A percentile compares a stretch with the other conserved stretches of the same genome.
Conservation (phyloP, 2,888 invertebrate species). For the Dasypogon diadema region DNA sequence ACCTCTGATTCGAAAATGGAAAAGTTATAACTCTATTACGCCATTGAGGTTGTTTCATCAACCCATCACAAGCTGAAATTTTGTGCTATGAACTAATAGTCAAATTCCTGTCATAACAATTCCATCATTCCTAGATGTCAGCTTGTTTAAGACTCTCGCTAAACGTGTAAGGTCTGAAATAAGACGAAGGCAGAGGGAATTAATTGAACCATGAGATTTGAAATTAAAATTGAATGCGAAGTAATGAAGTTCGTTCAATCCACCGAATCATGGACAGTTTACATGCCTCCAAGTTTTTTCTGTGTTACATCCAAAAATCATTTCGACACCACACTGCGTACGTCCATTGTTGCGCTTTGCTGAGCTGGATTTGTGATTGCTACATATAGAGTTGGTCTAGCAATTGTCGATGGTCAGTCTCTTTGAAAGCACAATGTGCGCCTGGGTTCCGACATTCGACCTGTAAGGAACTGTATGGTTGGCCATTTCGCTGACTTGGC, state of each 20-base stretch:
- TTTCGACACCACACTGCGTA: slow-evolving; percentile 54
- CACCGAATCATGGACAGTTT: slow-evolving; percentile 42
- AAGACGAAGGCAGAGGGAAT: slow-evolving; percentile 50
- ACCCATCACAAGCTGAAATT: background rate
- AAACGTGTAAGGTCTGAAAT: slow-evolving; percentile 17
- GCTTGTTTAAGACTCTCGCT: slow-evolving; percentile 50
- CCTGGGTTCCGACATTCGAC: slow-evolving; percentile 28
- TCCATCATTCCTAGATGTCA: slow-evolving; percentile 54
- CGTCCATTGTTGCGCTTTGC: slow-evolving; percentile 52
- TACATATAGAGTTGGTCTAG: slow-evolving; percentile 41
- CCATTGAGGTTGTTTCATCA: background rate
- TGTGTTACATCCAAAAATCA: slow-evolving; percentile 51
- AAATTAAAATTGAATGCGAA: slow-evolving; percentile 56
- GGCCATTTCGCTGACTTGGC: slow-evolving; percentile 10
- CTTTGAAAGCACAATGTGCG: background rate
- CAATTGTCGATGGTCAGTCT: slow-evolving; percentile 53
- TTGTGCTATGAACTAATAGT: background rate
- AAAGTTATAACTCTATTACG: background rate
- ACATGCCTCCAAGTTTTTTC: slow-evolving; percentile 41
- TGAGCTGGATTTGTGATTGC: slow-evolving; percentile 51
- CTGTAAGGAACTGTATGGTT: slow-evolving; percentile 40
- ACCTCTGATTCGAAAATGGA: background rate
- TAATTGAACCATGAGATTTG: slow-evolving; percentile 56
- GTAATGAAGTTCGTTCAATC: slow-evolving; percentile 53
- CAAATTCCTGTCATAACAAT: slow-evolving; percentile 55